Conservation (phyloP, 1,140 invertebrate genomes). For the Drosophila persimilis region DNA sequence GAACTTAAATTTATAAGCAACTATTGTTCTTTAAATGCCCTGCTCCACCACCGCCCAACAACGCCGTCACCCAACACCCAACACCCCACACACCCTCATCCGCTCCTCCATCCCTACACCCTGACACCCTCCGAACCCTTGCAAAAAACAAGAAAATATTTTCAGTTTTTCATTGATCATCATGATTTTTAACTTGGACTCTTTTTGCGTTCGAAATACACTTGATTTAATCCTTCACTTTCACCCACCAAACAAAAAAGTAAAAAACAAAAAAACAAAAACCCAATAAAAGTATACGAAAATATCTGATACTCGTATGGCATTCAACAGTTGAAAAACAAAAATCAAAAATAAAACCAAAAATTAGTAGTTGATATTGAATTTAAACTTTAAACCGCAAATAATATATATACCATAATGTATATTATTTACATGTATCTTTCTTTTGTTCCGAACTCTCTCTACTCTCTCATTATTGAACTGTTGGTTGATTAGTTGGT, state of each 20-base stretch:
- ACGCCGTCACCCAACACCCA: too few relatives aligned
- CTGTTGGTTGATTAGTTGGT: constrained; percentile 53
- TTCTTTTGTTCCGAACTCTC: constrained; percentile 16
- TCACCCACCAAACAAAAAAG: constrained; percentile 43
- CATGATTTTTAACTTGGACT: constrained; percentile 54
- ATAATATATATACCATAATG: constrained; percentile 52
- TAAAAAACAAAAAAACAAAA: constrained; percentile 26
- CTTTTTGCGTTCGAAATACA: constrained; percentile 43
- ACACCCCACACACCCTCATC: background rate
- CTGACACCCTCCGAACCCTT: constrained; percentile 6
- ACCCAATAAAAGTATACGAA: constrained; percentile 42
- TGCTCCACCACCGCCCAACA: constrained; percentile 20
- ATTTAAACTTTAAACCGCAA: constrained; percentile 35
- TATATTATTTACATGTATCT: constrained; percentile 55
- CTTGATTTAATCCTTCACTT: constrained; percentile 52
- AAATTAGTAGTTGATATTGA: constrained; percentile 62
- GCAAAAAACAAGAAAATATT: constrained; percentile 31
- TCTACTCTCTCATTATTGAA: constrained; percentile 44
- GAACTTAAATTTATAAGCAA: constrained; percentile 79
- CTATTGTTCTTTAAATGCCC: constrained; percentile 73
- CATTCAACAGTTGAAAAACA: constrained; percentile 52
- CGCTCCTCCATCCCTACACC: background rate
- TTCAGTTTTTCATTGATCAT: constrained; percentile 47
- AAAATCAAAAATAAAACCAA: constrained; percentile 36
- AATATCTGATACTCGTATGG: constrained; percentile 34